Evolutionary conservation across 1,140 invertebrate species (phyloP), one percentile per base, ranked within the genome.

Genomic region (Drosophila punjabiensis): DNA sequence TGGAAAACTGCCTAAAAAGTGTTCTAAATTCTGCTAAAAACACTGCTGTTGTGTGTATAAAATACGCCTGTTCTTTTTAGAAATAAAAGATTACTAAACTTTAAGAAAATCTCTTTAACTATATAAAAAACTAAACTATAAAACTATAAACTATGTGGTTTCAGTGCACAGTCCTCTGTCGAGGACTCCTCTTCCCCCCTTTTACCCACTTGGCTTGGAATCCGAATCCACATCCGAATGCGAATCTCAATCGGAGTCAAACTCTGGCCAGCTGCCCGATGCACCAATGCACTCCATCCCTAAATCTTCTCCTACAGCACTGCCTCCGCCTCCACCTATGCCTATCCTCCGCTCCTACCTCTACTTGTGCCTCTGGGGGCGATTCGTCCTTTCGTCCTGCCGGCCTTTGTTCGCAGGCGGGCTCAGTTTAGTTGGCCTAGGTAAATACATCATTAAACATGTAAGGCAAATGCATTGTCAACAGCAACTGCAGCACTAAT

Each of bases 381-480:
- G 41, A 39, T 66, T 66, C 16, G 28, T 37, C 53, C 33, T 39
- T 48, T 50, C 28, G 28, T 58, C 55, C 35, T 58, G 55, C 35
- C 35, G 37, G 67, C 35, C 64, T 33, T 69, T 69, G 67, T 69
- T 69, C 35, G 35, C 64, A 52, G 66, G 24, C 43, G 63, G 37
- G 60, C 56, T 75, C 47, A 88, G 83, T 88, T 87, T 84, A 89
- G 84, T 88, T 88, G 84, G 84, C 85, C 66, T 71, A 84, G 85
- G 84, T 88, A 88, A 88, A 88, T 88, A 88, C 84, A 88, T 88
- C 85, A 88, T 88, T 88, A 88, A 88, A 88, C 84, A 89, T 88
- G 84, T 88, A 88, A 88, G 85, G 85, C 84, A 84, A 88, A 84
- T 84, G 84, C 85, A 88, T 88, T 88, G 84, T 88, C 85, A 88